Evolutionary conservation across 2,888 invertebrate genomes (phyloP).

Genomic region (Stramonita haemastoma): DNA sequence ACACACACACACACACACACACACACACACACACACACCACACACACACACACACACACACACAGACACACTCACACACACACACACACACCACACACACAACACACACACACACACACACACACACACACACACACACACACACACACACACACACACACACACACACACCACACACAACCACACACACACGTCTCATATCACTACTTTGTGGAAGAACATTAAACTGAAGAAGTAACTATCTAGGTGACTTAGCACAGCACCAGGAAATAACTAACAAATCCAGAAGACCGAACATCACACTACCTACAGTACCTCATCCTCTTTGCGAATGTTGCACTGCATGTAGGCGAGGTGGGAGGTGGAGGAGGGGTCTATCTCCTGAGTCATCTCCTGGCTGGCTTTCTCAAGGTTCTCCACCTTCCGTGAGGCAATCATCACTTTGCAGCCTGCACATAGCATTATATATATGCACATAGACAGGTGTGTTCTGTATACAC

Average conservation of each 20-base stretch:
- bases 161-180: background rate
- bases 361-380: conserved; percentile 27
- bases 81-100: background rate
- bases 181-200: background rate
- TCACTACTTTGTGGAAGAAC: too few species aligned
- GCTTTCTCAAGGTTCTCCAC: conserved; percentile 75
- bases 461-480: background rate
- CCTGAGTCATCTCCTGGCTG: conserved; percentile 70
- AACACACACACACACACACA: background rate
- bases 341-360: conserved; percentile 72
- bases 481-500: too few species aligned
- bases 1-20: conserved; percentile 18
- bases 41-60: background rate
- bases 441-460: conserved; percentile 77
- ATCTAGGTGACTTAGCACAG: too few species aligned
- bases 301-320: conserved; percentile 76
- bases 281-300: too few species aligned
- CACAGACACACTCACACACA: background rate
- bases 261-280: too few species aligned
- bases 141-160: too few species aligned
- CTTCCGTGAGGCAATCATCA: conserved; percentile 79
- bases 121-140: conserved; percentile 2
- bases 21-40: conserved; percentile 23
- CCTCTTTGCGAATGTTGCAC: conserved; percentile 79
- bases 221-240: too few species aligned